Evolutionary conservation across 1,140 invertebrate genomes (phyloP), one percentile per base, ranked within the genome.

Genomic region (Probaryconus sp.): DNA sequence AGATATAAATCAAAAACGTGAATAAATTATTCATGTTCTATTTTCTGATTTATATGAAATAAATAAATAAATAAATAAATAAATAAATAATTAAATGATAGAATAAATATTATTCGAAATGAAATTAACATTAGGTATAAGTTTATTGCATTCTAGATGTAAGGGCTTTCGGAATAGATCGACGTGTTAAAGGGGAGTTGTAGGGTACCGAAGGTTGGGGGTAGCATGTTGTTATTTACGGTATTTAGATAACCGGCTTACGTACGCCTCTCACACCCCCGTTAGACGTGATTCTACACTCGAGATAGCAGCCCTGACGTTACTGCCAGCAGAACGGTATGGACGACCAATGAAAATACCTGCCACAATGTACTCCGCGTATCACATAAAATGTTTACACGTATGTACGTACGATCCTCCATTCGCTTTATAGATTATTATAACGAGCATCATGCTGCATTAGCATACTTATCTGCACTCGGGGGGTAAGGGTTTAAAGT

Each of bases 241-340:
- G 82, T 85, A 85, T 85, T 86, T 86, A 85, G 85, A 85, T 85
- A 86, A 86, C 84, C 82, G 83, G 84, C 83, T 86, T 86, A 86
- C 83, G 79, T 79, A 79, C 75, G 69, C 77, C 72, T 67, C 80
- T 82, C 80, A 79, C 82, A 79, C 81, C 79, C 80, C 76, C 71
- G 75, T 84, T 80, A 79, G 75, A 72, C 68, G 63, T 81, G 85
- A 86, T 86, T 84, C 80, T 81, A 77, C 79, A 76, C 58, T 65
- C 69, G 75, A 82, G 81, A 83, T 83, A 83, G 63, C 78, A 67
- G 31, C 64, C 51, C 73, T 65, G 51, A 43, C 60, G 76, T 76
- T 72, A 74, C 76, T 75, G 38, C 47, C 26, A 67, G 31, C 64
- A 51, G 48, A 67, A 64, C 42, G 51, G 47, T 43, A 51, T 58